Percentiles rank a stretch among this genome's conserved stretches.
Conservation (phyloP, 2,113 vertebrate species). For the Coturnix japonica region DNA sequence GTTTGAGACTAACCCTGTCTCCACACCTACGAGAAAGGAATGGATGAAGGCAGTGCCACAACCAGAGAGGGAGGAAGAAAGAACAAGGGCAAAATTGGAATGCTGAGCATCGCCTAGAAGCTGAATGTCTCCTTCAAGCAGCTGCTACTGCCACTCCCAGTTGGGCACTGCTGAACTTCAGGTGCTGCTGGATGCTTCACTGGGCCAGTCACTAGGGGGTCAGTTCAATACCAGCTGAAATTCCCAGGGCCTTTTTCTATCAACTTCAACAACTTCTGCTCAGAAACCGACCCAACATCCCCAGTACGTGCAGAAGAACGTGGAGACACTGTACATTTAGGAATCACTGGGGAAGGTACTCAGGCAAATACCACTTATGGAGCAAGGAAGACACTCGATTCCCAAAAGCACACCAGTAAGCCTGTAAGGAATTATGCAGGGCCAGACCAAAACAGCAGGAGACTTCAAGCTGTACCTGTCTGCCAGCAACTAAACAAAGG, state of each 20-base stretch:
- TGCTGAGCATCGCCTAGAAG: constrained; percentile 5
- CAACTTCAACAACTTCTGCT: not conserved
- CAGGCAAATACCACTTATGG: not conserved
- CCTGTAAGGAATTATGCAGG: not conserved
- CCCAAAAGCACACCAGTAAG: not conserved
- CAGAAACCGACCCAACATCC: not conserved
- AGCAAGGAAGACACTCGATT: not conserved
- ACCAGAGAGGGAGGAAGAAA: not conserved
- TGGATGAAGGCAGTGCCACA: constrained; percentile 35
- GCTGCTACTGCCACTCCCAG: constrained; percentile 29
- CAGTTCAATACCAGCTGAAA: not conserved
- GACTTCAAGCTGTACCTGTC: not conserved
- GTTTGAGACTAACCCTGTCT: constrained; percentile 21
- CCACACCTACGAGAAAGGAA: not conserved
- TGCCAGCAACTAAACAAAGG: not conserved
- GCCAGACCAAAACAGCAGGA: not conserved
- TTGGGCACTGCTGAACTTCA: not conserved
- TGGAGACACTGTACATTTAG: not conserved
- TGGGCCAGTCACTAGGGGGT: not conserved
- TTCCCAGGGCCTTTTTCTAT: not conserved
- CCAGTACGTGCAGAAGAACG: not conserved
- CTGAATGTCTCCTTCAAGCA: constrained; percentile 15
- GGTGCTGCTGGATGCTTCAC: not conserved
- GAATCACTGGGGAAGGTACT: not conserved
- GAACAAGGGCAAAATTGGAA: not conserved